Evolutionary conservation across 2,113 vertebrate species (phyloP), one percentile per base, ranked within the genome.

Genomic region (Dipodomys stephensi): DNA sequence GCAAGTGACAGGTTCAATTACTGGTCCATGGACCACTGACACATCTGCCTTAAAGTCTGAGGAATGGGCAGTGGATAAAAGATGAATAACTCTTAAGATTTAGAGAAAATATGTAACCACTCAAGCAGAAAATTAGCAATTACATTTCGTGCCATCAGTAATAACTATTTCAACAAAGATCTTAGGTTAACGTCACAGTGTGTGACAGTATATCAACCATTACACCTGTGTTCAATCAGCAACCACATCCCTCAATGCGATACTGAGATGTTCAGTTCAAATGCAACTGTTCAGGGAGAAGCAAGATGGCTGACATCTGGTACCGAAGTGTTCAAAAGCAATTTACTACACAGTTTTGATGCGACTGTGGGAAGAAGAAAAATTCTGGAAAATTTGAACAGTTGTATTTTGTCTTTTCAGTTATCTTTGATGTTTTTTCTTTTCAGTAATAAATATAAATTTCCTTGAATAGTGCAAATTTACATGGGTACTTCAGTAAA

Each of bases 51-150:
- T 98, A 97, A 97, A 98, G 96, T 97, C 97, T 98, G 97, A 98
- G 98, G 98, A 98, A 98, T 97, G 97, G 98, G 96, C 97, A 98
- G 96, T 97, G 95, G 95, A 97, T 97, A 98, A 98, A 95, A 97
- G 96, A 98, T 98, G 98, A 99, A 98, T 98, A 99, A 98, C 97
- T 98, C 98, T 98, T 98, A 98, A 98, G 98, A 98, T 98, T 96
- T 98, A 95, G 97, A 98, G 97, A 98, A 97, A 99, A 99, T 99
- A 99, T 99, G 98, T 98, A 99, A 97, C 97, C 97, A 98, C 98
- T 98, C 98, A 98, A 98, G 99, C 98, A 98, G 99, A 99, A 99
- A 99, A 99, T 99, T 99, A 99, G 98, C 99, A 99, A 99, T 99
- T 99, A 99, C 98, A 98, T 98, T 98, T 98, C 11, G 94, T 99